Conservation (phyloP, 2,888 invertebrate species). For the Caenorhabditis japonica region DNA sequence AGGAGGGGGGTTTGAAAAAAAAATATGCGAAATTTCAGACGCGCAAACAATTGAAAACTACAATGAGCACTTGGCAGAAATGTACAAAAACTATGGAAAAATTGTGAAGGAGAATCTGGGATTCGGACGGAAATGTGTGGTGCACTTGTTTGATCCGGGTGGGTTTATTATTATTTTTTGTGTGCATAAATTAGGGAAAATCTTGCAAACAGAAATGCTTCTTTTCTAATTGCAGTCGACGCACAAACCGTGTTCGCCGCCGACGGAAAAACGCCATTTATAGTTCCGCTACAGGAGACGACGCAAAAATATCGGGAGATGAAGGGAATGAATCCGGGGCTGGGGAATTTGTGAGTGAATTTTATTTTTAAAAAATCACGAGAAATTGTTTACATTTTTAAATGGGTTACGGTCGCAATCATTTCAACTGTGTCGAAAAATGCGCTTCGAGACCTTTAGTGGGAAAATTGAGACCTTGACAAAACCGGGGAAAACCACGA, state of each 20-base stretch:
- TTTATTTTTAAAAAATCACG: neutral
- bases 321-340: constrained; percentile 80
- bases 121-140: constrained; percentile 76
- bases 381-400: too few species aligned
- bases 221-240: constrained; percentile 79
- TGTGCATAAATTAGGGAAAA: too few species aligned
- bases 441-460: too few species aligned
- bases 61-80: constrained; percentile 75
- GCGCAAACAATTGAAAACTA: constrained; percentile 45
- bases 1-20: too few species aligned
- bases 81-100: constrained; percentile 79
- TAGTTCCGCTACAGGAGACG: constrained; percentile 81
- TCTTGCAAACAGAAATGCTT: too few species aligned
- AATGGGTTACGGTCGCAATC: too few species aligned
- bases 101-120: constrained; percentile 80
- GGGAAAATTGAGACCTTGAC: too few species aligned
- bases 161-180: too few species aligned
- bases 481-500: too few species aligned
- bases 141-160: constrained; percentile 80
- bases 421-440: too few species aligned
- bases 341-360: constrained; percentile 80
- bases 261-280: constrained; percentile 80
- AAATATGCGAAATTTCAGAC: constrained; percentile 21
- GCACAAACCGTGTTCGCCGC: constrained; percentile 79
- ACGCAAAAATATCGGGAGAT: constrained; percentile 80